These are phyloP conservation scores for Lepidurus couesii DNA, from an alignment of 1,140 invertebrate genomes.

Conservation along the genomic window DNA sequence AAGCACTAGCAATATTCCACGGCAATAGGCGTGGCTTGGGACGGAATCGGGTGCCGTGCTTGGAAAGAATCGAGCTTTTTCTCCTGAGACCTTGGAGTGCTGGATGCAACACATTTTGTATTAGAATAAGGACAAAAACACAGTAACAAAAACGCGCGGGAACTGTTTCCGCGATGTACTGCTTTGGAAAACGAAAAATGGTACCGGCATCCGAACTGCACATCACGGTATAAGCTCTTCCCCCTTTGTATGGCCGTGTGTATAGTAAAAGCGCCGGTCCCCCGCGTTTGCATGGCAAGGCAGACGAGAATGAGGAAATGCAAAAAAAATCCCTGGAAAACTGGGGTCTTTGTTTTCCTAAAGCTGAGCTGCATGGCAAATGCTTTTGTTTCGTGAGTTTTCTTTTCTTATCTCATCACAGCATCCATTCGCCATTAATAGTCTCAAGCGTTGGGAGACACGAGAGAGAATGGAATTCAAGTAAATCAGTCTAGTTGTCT, in stretches of 20 bases:
- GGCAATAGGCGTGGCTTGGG: not conserved
- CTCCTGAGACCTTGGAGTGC: not conserved
- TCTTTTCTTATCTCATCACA: conserved; percentile 4
- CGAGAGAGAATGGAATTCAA: not conserved
- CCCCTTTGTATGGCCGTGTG: not conserved
- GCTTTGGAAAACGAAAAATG: not conserved
- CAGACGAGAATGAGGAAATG: not conserved
- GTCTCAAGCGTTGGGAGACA: conserved; percentile 5
- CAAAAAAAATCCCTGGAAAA: not conserved
- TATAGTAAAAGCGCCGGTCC: not conserved
- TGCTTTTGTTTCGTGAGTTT: not conserved
- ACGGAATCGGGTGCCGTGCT: not conserved
- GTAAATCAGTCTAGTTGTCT: conserved; percentile 14
- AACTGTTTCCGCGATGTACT: not conserved
- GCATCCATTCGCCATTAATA: conserved; percentile 10
- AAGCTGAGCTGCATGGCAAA: conserved; percentile 17
- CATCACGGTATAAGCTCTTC: not conserved
- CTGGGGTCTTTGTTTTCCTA: not conserved
- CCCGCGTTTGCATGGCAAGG: conserved; percentile 8
- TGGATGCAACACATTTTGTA: conserved; percentile 19
- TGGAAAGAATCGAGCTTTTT: conserved; percentile 5
- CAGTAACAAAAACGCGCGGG: not conserved
- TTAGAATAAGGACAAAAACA: not conserved
- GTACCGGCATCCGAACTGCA: not conserved
- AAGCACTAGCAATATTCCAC: not conserved